These are phyloP conservation scores for Siphlonurus alternatus DNA, from an alignment of 2,888 invertebrate species.

Conservation along the genomic window DNA sequence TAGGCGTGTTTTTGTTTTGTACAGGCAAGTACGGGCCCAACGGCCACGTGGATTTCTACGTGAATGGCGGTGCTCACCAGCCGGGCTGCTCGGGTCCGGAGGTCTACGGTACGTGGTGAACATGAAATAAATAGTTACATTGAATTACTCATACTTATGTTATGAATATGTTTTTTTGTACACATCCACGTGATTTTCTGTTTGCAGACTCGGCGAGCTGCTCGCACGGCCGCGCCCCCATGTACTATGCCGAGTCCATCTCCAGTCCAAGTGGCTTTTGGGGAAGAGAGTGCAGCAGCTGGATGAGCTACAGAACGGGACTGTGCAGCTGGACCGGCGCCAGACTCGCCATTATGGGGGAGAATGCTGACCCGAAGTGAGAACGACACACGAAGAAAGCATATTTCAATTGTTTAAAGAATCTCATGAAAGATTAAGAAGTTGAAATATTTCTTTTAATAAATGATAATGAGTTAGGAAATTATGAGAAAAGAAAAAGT, in stretches of 20 bases:
- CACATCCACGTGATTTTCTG: conserved; percentile 9
- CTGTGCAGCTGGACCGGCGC: conserved; percentile 28
- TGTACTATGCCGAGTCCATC: conserved; percentile 41
- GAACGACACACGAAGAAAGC: conserved; percentile 14
- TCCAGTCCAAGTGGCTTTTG: conserved; percentile 34
- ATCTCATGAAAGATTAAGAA: not conserved
- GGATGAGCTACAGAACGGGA: conserved; percentile 27
- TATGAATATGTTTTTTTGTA: not conserved
- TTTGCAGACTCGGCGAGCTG: conserved; percentile 35
- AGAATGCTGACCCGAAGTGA: conserved; percentile 32
- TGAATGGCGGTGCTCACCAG: conserved; percentile 38
- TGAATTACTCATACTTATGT: not conserved
- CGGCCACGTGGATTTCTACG: conserved; percentile 39
- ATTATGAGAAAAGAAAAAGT: no score
- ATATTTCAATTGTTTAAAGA: not conserved
- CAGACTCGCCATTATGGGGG: conserved; percentile 33
- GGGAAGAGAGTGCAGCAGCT: conserved; percentile 29
- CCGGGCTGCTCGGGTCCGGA: conserved; percentile 33
- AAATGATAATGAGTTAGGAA: not conserved
- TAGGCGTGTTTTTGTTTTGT: no score
- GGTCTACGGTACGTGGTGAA: not conserved
- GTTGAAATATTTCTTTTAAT: not conserved
- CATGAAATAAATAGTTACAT: not conserved
- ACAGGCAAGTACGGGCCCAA: conserved; percentile 34
- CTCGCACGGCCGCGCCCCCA: conserved; percentile 39